phyloP scores from a whole-genome alignment of 2,888 invertebrate species.

The Macrophya annulata region DNA sequence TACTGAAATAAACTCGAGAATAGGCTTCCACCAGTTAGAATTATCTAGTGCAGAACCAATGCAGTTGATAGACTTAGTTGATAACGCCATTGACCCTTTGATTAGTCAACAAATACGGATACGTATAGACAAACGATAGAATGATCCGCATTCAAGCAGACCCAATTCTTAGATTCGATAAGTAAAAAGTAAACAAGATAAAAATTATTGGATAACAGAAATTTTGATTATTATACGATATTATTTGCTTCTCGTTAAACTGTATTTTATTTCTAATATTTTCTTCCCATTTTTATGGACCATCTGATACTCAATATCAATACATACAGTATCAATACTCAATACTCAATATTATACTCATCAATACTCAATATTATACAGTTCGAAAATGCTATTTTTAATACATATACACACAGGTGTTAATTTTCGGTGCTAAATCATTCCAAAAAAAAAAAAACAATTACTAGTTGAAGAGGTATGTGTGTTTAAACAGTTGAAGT shows the following conservation, averaged over 20 bases:
- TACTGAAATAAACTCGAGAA: background rate
- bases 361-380: too few relatives aligned
- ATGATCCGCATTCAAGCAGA: background rate
- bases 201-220: background rate
- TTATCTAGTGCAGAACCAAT: background rate
- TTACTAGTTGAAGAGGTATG: background rate
- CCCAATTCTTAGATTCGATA: background rate
- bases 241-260: background rate
- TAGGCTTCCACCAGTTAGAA: background rate
- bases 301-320: too few relatives aligned
- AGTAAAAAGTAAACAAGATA: background rate
- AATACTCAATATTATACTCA: too few relatives aligned
- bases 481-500: background rate
- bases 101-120: background rate
- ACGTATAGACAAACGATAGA: background rate
- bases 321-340: too few relatives aligned
- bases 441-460: too few relatives aligned
- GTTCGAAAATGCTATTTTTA: background rate
- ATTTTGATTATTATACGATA: slow-evolving; percentile 5
- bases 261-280: background rate
- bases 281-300: background rate
- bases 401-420: background rate
- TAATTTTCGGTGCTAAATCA: background rate
- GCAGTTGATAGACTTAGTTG: background rate
- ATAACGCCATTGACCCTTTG: too few relatives aligned